Evolutionary conservation across 2,888 invertebrate genomes (phyloP).

Genomic region (Diogma glabrata): DNA sequence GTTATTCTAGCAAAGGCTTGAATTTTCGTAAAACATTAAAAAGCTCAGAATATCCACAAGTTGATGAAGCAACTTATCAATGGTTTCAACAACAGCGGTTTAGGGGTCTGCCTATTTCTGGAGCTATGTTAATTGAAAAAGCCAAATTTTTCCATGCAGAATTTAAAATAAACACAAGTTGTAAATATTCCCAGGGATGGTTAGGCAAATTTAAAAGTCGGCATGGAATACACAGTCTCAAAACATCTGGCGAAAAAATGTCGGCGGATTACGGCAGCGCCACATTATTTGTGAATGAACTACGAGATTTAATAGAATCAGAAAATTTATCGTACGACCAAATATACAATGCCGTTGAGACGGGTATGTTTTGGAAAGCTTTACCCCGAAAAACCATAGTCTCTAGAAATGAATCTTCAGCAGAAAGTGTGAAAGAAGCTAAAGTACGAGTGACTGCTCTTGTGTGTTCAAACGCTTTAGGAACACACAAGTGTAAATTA

Average conservation of each 20-base stretch:
- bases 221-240: constrained; percentile 12
- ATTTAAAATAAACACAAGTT: constrained; percentile 2
- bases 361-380: constrained; percentile 12
- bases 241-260: constrained; percentile 10
- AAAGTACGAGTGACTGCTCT: background rate
- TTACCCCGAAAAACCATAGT: constrained; percentile 11
- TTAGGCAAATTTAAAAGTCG: no score
- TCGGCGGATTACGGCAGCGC: constrained; percentile 8
- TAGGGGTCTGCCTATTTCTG: constrained; percentile 5
- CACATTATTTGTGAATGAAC: constrained; percentile 9
- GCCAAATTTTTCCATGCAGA: constrained; percentile 7
- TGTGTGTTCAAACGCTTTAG: background rate
- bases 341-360: constrained; percentile 13
- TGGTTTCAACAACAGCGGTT: constrained; percentile 10
- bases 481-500: background rate
- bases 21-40: constrained; percentile 5
- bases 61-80: constrained; percentile 11
- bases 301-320: constrained; percentile 8
- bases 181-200: constrained; percentile 11
- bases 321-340: constrained; percentile 11
- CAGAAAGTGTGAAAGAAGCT: background rate
- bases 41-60: constrained; percentile 8
- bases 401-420: constrained; percentile 12
- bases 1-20: background rate
- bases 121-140: constrained; percentile 10